Percentiles rank a stretch among this genome's conserved stretches.
Evolutionary conservation across 2,113 vertebrate species (phyloP).

Genomic region (Alectura lathami): DNA sequence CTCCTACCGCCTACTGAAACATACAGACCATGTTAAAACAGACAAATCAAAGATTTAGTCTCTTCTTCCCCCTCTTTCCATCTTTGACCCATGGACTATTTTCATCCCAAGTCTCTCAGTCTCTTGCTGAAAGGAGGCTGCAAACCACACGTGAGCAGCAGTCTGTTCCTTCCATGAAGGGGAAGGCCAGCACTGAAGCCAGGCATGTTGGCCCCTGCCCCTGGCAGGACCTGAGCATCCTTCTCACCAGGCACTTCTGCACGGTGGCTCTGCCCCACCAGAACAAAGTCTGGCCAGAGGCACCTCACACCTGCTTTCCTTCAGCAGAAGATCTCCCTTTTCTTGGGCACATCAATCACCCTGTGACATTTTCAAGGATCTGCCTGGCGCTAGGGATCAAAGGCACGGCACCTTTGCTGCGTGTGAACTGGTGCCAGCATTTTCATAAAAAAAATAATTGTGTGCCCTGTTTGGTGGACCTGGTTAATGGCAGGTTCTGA

Average conservation of each 20-base stretch:
- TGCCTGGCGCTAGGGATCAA: conserved; percentile 7
- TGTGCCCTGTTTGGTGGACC: conserved; percentile 16
- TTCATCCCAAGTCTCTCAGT: background rate
- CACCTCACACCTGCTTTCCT: conserved; percentile 55
- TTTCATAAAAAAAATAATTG: conserved; percentile 45
- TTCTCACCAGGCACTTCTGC: background rate
- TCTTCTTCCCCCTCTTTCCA: background rate
- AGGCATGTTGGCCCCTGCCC: background rate
- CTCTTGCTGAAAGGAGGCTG: background rate
- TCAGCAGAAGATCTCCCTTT: conserved; percentile 42
- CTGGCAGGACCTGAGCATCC: background rate
- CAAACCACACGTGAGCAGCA: background rate
- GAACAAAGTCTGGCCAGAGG: background rate
- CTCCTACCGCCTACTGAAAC: background rate
- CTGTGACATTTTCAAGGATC: conserved; percentile 65
- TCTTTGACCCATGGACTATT: background rate
- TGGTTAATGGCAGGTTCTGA: conserved; percentile 68
- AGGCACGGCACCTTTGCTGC: conserved; percentile 32
- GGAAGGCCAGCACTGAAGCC: fast-evolving
- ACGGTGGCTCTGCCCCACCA: fast-evolving
- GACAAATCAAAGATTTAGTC: background rate
- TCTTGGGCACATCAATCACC: conserved; percentile 52
- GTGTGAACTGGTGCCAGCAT: conserved; percentile 40
- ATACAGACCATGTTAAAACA: background rate
- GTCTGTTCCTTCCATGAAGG: background rate